Base-by-base conservation (phyloP, 1,140 invertebrate species). In the Nomia melanderi region DNA sequence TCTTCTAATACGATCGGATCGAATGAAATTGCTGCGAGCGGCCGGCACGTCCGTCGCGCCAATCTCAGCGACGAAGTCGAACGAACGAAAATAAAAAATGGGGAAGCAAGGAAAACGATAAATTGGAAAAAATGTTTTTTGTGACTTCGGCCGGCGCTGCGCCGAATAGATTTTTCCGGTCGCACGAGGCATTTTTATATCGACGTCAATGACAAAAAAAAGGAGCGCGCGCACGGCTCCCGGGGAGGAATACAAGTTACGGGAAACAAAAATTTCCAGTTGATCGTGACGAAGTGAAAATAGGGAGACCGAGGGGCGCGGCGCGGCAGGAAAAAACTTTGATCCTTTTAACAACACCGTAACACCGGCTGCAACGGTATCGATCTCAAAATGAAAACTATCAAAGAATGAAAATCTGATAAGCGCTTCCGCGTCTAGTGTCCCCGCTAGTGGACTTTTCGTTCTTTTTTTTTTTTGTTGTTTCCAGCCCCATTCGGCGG, bases 331-430 rank as follows among this genome's bases (percentile, higher is more conserved):
- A 41, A 62, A 71, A 47, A 31, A 27, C 27, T 31, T 41, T 62
- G 31, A 36, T 25, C 33, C 57, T 62, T 31, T 63, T 8, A 63
- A 56, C 25, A 47, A 62, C 36, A 54, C 9, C 39, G 29, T 7
- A 23, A n/a, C 57, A 50, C 57, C n/a, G n/a, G n/a, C 50, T 72
- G 9, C 59, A 64, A 64, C 25, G 44, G 36, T 47, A 72, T 62
- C 53, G 31, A 20, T 23, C 5, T 6, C n/a, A 25, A 36, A 72
- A 27, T 29, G 57, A 63, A 63, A 64, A 53, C 25, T 44, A 53
- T 53, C 44, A 64, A 64, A 39, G 60, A 73, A 64, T 53, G 11
- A 39, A 50, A 64, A 64, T 73, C 59, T 73, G 29, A 64, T 60
- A 44, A 64, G 62, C 59, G 50, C 25, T 25, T 36, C 31, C 3